These are phyloP conservation scores for Pongo abelii DNA, from an alignment of 2,113 vertebrate species.

Conservation along the genomic window DNA sequence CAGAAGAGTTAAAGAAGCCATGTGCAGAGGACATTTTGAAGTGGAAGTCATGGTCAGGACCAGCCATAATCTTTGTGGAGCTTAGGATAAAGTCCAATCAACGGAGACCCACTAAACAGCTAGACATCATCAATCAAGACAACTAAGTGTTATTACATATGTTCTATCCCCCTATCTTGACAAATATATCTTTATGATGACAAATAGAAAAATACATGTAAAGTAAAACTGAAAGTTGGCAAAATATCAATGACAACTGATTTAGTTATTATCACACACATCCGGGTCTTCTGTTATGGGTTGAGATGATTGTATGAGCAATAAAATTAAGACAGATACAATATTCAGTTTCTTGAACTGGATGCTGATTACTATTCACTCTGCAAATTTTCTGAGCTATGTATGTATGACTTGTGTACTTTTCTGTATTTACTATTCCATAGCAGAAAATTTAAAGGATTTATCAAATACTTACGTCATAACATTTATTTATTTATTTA, in stretches of 20 bases:
- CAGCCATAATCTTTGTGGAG: background rate
- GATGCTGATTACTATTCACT: background rate
- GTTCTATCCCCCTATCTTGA: background rate
- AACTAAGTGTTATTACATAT: background rate
- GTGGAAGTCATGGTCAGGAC: background rate
- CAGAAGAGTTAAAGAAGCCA: background rate
- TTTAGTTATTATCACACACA: background rate
- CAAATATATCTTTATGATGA: background rate
- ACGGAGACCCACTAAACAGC: background rate
- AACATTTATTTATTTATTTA: background rate
- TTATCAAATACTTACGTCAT: background rate
- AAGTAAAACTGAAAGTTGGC: background rate
- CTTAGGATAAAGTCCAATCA: background rate
- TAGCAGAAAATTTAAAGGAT: background rate
- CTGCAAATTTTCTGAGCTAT: background rate
- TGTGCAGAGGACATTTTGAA: background rate
- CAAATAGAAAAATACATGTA: background rate
- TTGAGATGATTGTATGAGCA: background rate
- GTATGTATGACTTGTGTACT: background rate
- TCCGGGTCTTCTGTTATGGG: background rate
- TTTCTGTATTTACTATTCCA: background rate
- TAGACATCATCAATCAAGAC: background rate
- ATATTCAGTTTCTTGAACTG: background rate
- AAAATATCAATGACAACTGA: background rate
- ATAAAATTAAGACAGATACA: background rate